Base-by-base conservation (phyloP, 2,113 vertebrate species). In the Serinus canaria region DNA sequence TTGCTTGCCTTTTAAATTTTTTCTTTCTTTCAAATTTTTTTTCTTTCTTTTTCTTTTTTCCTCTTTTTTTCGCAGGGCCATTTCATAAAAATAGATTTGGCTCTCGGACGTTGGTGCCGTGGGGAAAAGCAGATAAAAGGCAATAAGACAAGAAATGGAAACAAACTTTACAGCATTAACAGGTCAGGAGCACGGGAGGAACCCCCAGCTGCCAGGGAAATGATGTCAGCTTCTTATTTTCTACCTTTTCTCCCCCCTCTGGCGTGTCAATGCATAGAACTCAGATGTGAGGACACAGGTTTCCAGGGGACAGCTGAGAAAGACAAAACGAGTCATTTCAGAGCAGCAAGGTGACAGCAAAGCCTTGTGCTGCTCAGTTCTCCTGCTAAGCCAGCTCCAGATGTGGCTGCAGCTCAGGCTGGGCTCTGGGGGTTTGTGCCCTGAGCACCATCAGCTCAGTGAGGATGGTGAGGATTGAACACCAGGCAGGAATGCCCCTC, bases 41-140 rank as follows among this genome's bases (percentile, higher is more conserved):
- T n/a, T 25, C 2, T 18, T 5, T n/a, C n/a, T n/a, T 83, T 68
- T 66, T 58, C 62, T 83, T 66, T 60, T 66, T 79, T 4, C 72
- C 62, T 67, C 76, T 73, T 92, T 89, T 62, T 69, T 78, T 91
- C 23, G 73, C 53, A 92, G 47, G 58, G 43, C 46, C 85, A 79
- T 96, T 98, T 91, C 85, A 89, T 92, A 95, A 92, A 92, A 97
- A 92, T 44, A 89, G 46, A 92, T 90, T 62, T 68, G 81, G 46
- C n/a, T 58, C 92, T 97, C 31, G 37, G 93, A n/a, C 33, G 19
- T 91, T 92, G 80, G 24, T 43, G 68, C 89, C 79, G 13, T 25
- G 67, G 81, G 93, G 90, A 95, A 93, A 95, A 76, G 58, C 46
- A 95, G 92, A 95, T 91, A 95, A 97, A 96, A 90, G 44, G 84